Evolutionary conservation across 2,797 vertebrate species (phyloP).

Genomic region (Urophycis tenuis): DNA sequence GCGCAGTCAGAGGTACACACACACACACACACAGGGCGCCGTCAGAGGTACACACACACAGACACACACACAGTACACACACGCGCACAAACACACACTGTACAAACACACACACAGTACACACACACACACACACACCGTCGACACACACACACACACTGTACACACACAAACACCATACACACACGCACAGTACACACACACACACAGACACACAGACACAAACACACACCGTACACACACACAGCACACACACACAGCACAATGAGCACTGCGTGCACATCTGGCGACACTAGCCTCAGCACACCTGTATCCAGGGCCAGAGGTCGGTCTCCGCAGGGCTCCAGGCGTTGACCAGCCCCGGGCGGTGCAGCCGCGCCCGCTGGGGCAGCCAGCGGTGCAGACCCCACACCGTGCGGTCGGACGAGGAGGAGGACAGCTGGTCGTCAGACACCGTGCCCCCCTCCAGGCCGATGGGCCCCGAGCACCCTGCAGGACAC

Average conservation of each 20-base stretch:
- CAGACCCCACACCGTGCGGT: conserved; percentile 78
- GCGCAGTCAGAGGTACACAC: too few relatives aligned
- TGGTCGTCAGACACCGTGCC: conserved; percentile 83
- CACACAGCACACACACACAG: neutral
- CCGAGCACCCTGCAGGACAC: conserved; percentile 70
- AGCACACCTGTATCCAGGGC: conserved; percentile 80
- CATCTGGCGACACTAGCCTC: neutral
- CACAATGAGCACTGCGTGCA: neutral
- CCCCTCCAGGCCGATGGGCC: conserved; percentile 81
- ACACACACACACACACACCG: too few relatives aligned
- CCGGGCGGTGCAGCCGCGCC: conserved; percentile 80
- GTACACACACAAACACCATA: too few relatives aligned
- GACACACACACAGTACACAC: too few relatives aligned
- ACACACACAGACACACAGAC: too few relatives aligned
- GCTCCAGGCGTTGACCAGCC: conserved; percentile 84
- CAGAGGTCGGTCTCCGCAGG: conserved; percentile 81
- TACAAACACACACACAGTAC: neutral
- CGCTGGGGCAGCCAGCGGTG: conserved; percentile 85
- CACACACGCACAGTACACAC: too few relatives aligned
- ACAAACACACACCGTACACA: too few relatives aligned
- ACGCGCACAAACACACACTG: too few relatives aligned
- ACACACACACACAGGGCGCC: too few relatives aligned
- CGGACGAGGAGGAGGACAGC: conserved; percentile 80
- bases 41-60: too few relatives aligned
- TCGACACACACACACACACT: too few relatives aligned